phyloP scores from a whole-genome alignment of 2,113 vertebrate species.

The Trogon surrucura region DNA sequence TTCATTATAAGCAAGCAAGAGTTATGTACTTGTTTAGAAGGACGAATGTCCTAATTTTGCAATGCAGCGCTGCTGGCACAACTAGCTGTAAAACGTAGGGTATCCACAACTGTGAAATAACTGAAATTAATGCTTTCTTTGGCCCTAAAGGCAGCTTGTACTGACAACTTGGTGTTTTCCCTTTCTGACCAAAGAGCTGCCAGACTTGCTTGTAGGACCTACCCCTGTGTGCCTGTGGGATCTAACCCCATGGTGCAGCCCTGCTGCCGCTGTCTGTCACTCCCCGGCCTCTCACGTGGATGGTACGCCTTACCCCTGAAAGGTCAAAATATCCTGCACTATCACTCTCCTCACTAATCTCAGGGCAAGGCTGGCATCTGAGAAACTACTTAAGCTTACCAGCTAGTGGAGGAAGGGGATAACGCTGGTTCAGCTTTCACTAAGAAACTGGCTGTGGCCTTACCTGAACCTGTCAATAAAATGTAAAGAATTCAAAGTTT shows the following conservation, averaged over 20 bases:
- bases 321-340: not conserved
- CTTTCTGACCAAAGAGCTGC: not conserved
- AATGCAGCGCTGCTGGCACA: too few relatives aligned
- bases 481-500: not conserved
- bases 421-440: accelerated
- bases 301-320: not conserved
- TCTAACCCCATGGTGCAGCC: not conserved
- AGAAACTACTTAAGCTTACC: not conserved
- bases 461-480: not conserved
- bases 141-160: not conserved
- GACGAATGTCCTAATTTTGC: too few relatives aligned
- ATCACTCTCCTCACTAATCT: not conserved
- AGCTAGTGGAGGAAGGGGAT: not conserved
- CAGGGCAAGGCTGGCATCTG: not conserved
- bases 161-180: not conserved
- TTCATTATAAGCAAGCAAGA: too few relatives aligned
- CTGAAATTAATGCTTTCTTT: not conserved
- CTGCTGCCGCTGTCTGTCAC: constrained; percentile 20
- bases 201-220: not conserved
- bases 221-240: not conserved
- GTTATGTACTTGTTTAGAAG: too few relatives aligned
- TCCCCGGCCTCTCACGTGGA: not conserved
- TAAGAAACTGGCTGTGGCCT: not conserved
- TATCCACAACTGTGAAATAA: not conserved
- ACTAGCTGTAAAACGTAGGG: too few relatives aligned